Evolutionary conservation across 2,797 vertebrate species (phyloP).

Genomic region (Acipenser transmontanus): DNA sequence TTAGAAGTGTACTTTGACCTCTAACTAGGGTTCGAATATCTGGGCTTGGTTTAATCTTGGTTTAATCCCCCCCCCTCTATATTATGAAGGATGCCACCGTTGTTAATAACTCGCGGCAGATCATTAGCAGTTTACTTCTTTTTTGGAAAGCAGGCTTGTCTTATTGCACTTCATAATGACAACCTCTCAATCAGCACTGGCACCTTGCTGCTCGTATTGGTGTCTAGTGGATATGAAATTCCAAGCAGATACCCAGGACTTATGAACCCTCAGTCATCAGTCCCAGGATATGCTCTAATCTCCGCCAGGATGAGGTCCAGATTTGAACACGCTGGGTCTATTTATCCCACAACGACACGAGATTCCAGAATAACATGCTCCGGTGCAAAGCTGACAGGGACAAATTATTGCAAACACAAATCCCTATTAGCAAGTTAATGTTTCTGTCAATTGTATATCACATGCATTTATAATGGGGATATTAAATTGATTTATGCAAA

Average conservation of each 20-base stretch:
- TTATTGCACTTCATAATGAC: background rate
- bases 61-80: too few relatives aligned
- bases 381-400: background rate
- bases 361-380: too few relatives aligned
- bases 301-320: too few relatives aligned
- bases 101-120: too few relatives aligned
- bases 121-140: background rate
- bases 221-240: background rate
- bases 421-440: background rate
- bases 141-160: background rate
- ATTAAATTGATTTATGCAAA: background rate
- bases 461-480: background rate
- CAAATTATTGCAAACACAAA: background rate
- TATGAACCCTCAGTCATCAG: background rate
- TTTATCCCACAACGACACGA: too few relatives aligned
- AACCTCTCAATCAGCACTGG: background rate
- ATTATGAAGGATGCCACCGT: too few relatives aligned
- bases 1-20: too few relatives aligned
- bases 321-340: too few relatives aligned
- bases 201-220: background rate
- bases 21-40: too few relatives aligned
- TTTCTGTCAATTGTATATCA: background rate
- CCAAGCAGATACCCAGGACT: background rate
- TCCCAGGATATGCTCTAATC: background rate
- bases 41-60: too few relatives aligned